Conservation (phyloP, 2,888 invertebrate species). For the Macroteleia sp. region DNA sequence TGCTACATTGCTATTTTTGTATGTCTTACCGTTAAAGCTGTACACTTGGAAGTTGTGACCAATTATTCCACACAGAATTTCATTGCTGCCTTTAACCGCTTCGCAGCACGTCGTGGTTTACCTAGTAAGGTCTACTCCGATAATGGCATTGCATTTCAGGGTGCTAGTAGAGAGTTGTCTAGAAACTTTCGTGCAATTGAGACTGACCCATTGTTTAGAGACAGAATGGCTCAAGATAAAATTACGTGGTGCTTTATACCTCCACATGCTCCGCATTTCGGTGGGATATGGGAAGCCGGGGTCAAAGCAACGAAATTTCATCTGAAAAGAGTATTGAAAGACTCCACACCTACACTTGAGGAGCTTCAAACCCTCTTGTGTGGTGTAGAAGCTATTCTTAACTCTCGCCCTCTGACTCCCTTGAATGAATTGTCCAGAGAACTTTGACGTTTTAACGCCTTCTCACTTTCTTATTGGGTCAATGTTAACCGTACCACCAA, state of each 20-base stretch:
- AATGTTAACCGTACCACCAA: no score
- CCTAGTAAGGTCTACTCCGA: not conserved
- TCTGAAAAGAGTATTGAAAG: not conserved
- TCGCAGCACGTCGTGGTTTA: not conserved
- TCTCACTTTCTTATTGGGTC: no score
- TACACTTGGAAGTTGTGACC: no score
- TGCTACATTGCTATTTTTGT: no score
- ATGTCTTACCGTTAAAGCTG: no score
- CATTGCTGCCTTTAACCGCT: not conserved
- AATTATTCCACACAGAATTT: not conserved
- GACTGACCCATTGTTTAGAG: not conserved
- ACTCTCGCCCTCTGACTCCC: not conserved
- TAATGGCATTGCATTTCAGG: no score
- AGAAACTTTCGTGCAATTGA: no score
- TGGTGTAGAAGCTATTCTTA: not conserved
- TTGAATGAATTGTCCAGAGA: not conserved
- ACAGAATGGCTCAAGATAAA: not conserved
- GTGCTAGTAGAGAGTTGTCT: not conserved
- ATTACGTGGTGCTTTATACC: not conserved
- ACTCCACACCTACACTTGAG: not conserved
- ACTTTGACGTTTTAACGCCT: not conserved
- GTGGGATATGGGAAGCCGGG: not conserved
- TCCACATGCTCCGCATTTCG: not conserved
- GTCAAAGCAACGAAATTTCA: not conserved
- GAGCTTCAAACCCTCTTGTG: not conserved